These are phyloP conservation scores for Loris lydekkerianus DNA, from an alignment of 2,797 vertebrate species.

Conservation along the genomic window DNA sequence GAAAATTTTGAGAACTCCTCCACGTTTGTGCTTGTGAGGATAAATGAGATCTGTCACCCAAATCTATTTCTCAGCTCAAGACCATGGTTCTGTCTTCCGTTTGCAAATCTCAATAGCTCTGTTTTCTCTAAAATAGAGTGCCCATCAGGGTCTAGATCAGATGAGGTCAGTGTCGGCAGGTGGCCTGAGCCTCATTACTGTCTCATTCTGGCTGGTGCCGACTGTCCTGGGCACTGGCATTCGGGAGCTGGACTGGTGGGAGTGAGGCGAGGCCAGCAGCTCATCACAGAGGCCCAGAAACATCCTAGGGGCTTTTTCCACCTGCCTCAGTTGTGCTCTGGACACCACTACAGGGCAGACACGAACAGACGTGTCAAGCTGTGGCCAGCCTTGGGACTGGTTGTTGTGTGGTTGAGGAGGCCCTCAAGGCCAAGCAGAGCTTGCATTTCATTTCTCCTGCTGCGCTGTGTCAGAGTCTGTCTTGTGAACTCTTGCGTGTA, in stretches of 20 bases:
- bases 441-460: conserved; percentile 58
- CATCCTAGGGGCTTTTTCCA: conserved; percentile 79
- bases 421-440: conserved; percentile 50
- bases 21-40: conserved; percentile 64
- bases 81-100: conserved; percentile 86
- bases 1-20: conserved; percentile 73
- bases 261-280: background rate
- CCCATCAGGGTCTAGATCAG: conserved; percentile 77
- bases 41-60: conserved; percentile 69
- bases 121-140: conserved; percentile 80
- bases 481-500: conserved; percentile 73
- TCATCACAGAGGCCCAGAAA: background rate
- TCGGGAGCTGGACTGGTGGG: conserved; percentile 79
- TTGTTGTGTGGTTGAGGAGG: background rate
- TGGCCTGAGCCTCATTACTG: background rate
- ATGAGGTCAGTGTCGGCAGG: background rate
- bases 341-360: conserved; percentile 73
- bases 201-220: background rate
- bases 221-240: conserved; percentile 33
- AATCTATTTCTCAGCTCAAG: conserved; percentile 73
- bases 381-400: conserved; percentile 83
- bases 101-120: conserved; percentile 78
- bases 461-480: conserved; percentile 69
- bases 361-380: conserved; percentile 71
- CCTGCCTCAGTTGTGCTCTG: conserved; percentile 80